Base-by-base conservation (phyloP, 53 echinoderm and acorn worm genomes). In the Actinopyga echinites region DNA sequence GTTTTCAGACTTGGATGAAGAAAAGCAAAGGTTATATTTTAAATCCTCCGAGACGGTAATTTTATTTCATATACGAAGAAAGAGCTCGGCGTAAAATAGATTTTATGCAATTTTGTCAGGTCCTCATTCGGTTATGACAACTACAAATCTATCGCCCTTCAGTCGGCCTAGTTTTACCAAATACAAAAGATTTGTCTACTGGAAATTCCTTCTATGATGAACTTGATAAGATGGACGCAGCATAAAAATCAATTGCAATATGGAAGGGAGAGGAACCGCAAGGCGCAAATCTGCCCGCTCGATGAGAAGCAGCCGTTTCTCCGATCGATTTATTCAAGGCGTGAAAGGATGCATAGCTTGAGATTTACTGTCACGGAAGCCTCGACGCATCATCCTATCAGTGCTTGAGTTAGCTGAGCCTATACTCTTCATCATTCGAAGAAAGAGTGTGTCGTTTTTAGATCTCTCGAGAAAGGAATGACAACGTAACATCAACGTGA, bases 221-320 rank as follows among this genome's bases (percentile, higher is more conserved):
- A 69, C 69, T 69, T 69, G 40, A 44, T 69, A 42, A 69, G 69
- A 69, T 69, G 69, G 69, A 69, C 69, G 69, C 40, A 42, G 69
- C 38, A 33, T 38, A 69, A 69, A 69, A 69, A 69, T 69, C 69
- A 44, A 69, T 69, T 12, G 21, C 42, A 69, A 69, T 69, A 69
- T 69, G 69, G 69, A 38, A 69, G 42, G 22, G n/a, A 69, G 69
- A 69, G 22, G 69, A 23, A 69, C 25, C 8, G 44, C 40, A 42
- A 69, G 69, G 69, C 69, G 69, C 40, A 69, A 69, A 69, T 69
- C 69, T 69, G 69, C 42, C 69, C 40, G 69, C 44, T 69, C 44
- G 69, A 24, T 69, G 42, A 44, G 42, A 36, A 69, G 24, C 44
- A 69, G 69, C 69, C 42, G 26, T 44, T 24, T 17, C 22, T 69